A percentile compares a stretch with the other conserved stretches of the same genome.
These are phyloP conservation scores for Penaeus japonicus DNA, from an alignment of 1,140 invertebrate genomes.

Conservation along the genomic window DNA sequence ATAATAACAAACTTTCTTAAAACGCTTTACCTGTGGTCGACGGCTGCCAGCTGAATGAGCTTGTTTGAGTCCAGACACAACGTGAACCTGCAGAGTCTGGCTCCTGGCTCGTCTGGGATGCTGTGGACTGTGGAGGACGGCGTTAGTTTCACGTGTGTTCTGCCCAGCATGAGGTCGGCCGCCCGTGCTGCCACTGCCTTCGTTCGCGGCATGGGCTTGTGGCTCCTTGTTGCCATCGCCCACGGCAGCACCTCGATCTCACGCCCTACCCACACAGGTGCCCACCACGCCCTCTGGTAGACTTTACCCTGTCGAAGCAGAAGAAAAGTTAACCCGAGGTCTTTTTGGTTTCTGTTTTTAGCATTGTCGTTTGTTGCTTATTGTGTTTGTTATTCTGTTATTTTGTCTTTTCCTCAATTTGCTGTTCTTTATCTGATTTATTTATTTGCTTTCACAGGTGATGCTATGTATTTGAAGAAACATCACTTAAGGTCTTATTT, in stretches of 20 bases:
- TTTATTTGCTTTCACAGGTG: too few species aligned
- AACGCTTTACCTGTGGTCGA: slow-evolving; percentile 52
- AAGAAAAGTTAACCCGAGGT: not conserved
- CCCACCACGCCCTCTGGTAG: slow-evolving; percentile 51
- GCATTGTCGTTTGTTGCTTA: too few species aligned
- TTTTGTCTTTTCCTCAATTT: too few species aligned
- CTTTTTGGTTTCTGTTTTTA: too few species aligned
- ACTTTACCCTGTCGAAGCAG: slow-evolving; percentile 41
- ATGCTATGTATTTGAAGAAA: too few species aligned
- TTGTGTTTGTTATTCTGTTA: too few species aligned
- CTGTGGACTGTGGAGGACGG: slow-evolving; percentile 52
- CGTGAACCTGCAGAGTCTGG: slow-evolving; percentile 46
- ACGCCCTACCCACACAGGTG: slow-evolving; percentile 52
- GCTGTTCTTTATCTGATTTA: too few species aligned
- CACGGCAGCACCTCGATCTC: slow-evolving; percentile 55
- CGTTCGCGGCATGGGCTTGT: slow-evolving; percentile 1
- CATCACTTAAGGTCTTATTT: too few species aligned
- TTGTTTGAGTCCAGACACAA: slow-evolving; percentile 49
- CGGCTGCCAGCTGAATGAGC: slow-evolving; percentile 52
- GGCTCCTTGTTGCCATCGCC: slow-evolving; percentile 14
- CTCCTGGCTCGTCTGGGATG: slow-evolving; percentile 46
- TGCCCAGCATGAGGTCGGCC: slow-evolving; percentile 13
- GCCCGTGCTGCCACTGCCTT: slow-evolving; percentile 13
- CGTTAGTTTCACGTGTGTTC: slow-evolving; percentile 19
- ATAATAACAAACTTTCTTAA: not conserved